Base-by-base conservation (phyloP, 1,140 invertebrate genomes). In the Trachymyrmex cornetzi region DNA sequence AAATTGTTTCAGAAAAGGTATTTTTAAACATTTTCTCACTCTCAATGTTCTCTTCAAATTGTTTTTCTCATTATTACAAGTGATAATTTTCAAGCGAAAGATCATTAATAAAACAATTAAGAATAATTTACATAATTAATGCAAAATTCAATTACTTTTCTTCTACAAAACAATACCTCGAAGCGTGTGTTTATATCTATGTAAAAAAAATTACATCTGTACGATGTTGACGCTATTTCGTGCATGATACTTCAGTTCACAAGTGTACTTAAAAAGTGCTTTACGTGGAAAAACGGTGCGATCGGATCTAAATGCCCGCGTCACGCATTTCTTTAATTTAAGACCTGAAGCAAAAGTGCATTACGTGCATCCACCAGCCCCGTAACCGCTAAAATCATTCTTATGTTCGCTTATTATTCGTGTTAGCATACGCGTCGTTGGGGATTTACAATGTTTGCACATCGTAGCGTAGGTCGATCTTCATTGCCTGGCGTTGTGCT, bases 401-500 rank as follows among this genome's bases (percentile, higher is more conserved):
- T 87, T 92, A 79, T 94, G 94, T 94, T 94, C 90, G 87, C 88
- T 94, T 92, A 92, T 93, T 93, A 92, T 93, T 94, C 92, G 92
- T 93, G 93, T 94, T 94, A 94, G 93, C 94, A 94, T 92, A 92
- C 87, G 88, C 81, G 86, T 74, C 89, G 84, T 24, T 57, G 34
- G 66, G 67, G 64, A 91, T 92, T 92, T 91, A 89, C 91, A 94
- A 94, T 93, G 87, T 94, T 94, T 92, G 87, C 89, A 50, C 85
- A 82, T 87, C 66, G 71, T 82, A 69, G 61, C 88, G 87, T 74
- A 57, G 86, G 44, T 86, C 34, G 75, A 81, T 75, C 30, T 24
- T 87, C 64, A 61, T 80, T 81, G 57, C 34, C 34, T 16, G 66
- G 24, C 34, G 11, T 72, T 64, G n/a, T 61, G 66, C 79, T 82